Conservation (phyloP, 2,113 vertebrate species). For the Vanacampus margaritifer region DNA sequence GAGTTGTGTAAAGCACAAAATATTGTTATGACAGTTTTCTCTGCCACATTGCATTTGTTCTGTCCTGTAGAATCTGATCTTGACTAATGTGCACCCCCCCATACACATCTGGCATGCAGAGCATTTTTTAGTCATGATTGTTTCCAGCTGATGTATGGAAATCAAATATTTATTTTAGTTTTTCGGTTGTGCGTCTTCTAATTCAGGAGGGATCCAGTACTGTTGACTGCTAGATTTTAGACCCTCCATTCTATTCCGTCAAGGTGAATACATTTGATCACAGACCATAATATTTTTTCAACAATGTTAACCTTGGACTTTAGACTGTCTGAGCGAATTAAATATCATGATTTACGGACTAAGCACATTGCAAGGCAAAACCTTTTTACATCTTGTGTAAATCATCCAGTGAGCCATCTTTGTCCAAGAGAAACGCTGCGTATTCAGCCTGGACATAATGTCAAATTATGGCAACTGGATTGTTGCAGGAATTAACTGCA, state of each 20-base stretch:
- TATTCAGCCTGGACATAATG: background rate
- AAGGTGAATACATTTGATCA: background rate
- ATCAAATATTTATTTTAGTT: slow-evolving; percentile 4
- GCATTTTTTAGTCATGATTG: background rate
- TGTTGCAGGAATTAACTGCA: background rate
- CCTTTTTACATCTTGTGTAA: background rate
- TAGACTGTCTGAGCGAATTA: background rate
- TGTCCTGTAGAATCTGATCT: background rate
- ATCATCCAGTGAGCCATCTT: background rate
- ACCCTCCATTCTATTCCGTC: background rate
- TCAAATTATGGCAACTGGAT: background rate
- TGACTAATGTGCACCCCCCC: background rate
- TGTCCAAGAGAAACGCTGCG: background rate
- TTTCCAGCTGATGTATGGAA: background rate
- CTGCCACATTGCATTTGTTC: background rate
- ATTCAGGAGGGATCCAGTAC: background rate
- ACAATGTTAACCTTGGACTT: background rate
- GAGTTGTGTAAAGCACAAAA: background rate
- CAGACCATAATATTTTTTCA: background rate
- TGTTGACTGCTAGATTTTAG: background rate
- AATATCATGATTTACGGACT: background rate
- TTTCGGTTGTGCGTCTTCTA: background rate
- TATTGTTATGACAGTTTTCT: background rate
- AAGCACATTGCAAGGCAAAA: background rate
- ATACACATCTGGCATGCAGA: background rate